A percentile compares a stretch with the other conserved stretches of the same genome.
Evolutionary conservation across 2,797 vertebrate genomes (phyloP).

Genomic region (Falco naumanni): DNA sequence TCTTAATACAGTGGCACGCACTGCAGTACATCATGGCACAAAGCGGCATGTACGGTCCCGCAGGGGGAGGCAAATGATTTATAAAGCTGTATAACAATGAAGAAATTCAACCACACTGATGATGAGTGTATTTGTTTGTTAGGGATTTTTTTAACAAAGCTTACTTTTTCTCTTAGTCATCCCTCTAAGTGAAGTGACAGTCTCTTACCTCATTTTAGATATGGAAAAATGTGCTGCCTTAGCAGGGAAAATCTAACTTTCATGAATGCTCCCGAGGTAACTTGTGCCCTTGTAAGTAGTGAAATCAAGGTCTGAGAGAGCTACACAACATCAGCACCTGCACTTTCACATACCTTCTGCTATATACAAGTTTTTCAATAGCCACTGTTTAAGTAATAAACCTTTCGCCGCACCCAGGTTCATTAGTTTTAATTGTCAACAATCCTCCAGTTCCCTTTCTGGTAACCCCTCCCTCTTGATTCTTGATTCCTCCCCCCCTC

Average conservation of each 20-base stretch:
- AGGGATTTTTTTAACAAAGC: neutral
- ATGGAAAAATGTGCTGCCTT: neutral
- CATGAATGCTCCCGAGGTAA: neutral
- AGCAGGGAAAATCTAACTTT: neutral
- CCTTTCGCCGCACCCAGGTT: neutral
- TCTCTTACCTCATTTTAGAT: neutral
- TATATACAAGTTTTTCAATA: neutral
- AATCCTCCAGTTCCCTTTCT: neutral
- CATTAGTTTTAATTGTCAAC: conserved; percentile 5
- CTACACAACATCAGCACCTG: neutral
- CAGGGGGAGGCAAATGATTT: neutral
- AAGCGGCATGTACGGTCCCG: neutral
- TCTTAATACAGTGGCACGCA: neutral
- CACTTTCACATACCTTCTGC: neutral
- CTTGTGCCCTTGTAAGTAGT: neutral
- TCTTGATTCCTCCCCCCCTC: neutral
- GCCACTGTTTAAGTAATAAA: conserved; percentile 40
- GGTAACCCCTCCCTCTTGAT: neutral
- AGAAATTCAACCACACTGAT: neutral
- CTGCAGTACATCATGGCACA: neutral
- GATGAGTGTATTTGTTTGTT: neutral
- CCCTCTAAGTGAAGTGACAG: neutral
- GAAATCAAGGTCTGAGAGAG: neutral
- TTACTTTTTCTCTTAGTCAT: neutral
- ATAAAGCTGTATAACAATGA: neutral